Evolutionary conservation across 1,140 invertebrate genomes (phyloP).

Genomic region (Drosophila ficusphila): DNA sequence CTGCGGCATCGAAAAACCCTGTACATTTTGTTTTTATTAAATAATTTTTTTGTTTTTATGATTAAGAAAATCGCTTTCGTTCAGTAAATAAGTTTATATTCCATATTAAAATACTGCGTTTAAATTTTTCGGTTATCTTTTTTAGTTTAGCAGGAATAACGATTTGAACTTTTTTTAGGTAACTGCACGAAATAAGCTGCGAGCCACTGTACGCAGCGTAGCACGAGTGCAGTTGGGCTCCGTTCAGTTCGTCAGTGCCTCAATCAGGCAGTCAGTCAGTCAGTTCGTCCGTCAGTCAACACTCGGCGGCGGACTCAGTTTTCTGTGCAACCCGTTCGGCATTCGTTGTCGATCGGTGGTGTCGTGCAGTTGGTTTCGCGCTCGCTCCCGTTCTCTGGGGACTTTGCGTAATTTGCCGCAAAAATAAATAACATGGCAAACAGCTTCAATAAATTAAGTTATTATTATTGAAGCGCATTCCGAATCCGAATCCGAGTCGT

Average conservation of each 20-base stretch:
- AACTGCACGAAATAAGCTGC: too few relatives aligned
- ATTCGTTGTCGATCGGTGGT: constrained; percentile 71
- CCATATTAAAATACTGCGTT: too few relatives aligned
- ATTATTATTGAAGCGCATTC: constrained; percentile 26
- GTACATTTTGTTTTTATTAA: too few relatives aligned
- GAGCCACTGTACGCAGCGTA: too few relatives aligned
- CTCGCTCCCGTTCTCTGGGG: constrained; percentile 21
- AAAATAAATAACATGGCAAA: constrained; percentile 32
- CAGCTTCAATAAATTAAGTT: constrained; percentile 24
- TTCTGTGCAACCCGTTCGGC: constrained; percentile 47
- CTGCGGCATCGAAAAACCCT: too few relatives aligned
- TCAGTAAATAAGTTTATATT: too few relatives aligned
- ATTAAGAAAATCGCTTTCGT: too few relatives aligned
- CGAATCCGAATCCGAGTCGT: neutral
- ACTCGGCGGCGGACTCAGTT: constrained; percentile 40
- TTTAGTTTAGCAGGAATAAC: too few relatives aligned
- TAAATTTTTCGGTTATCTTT: too few relatives aligned
- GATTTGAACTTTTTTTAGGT: too few relatives aligned
- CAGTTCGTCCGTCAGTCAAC: constrained; percentile 13
- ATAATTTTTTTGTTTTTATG: too few relatives aligned
- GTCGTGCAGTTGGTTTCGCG: constrained; percentile 59
- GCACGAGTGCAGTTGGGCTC: constrained; percentile 33
- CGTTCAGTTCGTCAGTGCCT: constrained; percentile 45
- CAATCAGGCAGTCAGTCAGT: constrained; percentile 13
- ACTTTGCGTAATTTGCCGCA: constrained; percentile 48